Base-by-base conservation (phyloP, 2,797 vertebrate genomes). In the Eospalax fontanierii region DNA sequence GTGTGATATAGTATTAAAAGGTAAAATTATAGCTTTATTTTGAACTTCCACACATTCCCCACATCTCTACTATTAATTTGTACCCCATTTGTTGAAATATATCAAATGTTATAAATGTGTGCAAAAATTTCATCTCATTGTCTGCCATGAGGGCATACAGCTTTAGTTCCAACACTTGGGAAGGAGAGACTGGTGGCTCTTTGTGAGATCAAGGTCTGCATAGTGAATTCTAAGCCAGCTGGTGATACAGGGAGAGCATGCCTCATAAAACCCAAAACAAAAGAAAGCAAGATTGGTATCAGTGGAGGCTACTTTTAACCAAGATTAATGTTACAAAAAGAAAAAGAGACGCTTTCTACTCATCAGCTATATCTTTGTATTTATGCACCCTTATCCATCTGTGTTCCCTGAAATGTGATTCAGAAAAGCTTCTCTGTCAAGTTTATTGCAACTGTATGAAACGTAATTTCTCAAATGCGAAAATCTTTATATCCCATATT, bases 391-490 rank as follows among this genome's bases (percentile, higher is more conserved):
- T 85, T 81, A 70, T 57, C 54, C 59, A 75, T 95, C 59, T 65
- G 22, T 71, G 8, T 75, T 84, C 8, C 54, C 75, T 74, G 54
- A 70, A 93, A 81, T 87, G 19, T 76, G 14, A 79, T 78, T 85
- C 35, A 79, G 19, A 65, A 92, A 65, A 57, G 10, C 54, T 43
- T 46, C 46, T 46, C 3, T 83, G 86, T 65, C 50, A 70, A 68
- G 73, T 33, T 84, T 79, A 93, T 40, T 59, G 21, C 76, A 83
- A 50, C 14, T 73, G 85, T 19, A 91, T 38, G 43, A 88, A 61
- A 74, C 68, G 6, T 57, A 84, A 57, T 30, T 82, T 66, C 12
- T 83, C 86, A 43, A 93, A 68, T 80, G 16, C 87, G 10, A 21
- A 94, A 89, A 85, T 76, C 7, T 79, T 89, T 74, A 66, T 59